Evolutionary conservation across 2,113 vertebrate genomes (phyloP).

Genomic region (Addax nasomaculatus): DNA sequence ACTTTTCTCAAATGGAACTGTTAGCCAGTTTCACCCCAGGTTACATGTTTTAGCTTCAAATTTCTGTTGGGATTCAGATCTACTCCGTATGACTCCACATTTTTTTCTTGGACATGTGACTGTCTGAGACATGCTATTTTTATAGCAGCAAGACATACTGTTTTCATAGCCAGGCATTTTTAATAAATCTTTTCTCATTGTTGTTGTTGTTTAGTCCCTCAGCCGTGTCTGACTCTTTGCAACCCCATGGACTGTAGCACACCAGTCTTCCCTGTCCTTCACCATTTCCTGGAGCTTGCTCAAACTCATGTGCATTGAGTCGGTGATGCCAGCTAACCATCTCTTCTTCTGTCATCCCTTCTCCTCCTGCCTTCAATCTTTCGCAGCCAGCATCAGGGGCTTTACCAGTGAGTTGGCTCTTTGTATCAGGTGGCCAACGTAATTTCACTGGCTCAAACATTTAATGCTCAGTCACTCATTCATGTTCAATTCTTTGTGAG

Average conservation of each 20-base stretch:
- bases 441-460: not conserved
- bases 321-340: not conserved
- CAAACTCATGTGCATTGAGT: not conserved
- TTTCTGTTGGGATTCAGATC: not conserved
- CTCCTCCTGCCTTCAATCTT: not conserved
- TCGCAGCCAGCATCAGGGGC: not conserved
- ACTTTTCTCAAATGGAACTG: not conserved
- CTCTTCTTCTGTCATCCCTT: not conserved
- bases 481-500: not conserved
- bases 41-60: not conserved
- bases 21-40: not conserved
- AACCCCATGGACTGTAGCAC: not conserved
- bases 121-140: not conserved
- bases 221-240: not conserved
- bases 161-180: not conserved
- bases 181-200: not conserved
- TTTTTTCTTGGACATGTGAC: not conserved
- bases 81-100: not conserved
- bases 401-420: not conserved
- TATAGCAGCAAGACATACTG: not conserved
- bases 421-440: not conserved
- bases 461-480: not conserved
- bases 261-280: not conserved
- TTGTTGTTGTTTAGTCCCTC: not conserved
- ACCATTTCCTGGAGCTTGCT: not conserved